Conservation (phyloP, 2,888 invertebrate genomes). For the Lycophotia porphyrea region DNA sequence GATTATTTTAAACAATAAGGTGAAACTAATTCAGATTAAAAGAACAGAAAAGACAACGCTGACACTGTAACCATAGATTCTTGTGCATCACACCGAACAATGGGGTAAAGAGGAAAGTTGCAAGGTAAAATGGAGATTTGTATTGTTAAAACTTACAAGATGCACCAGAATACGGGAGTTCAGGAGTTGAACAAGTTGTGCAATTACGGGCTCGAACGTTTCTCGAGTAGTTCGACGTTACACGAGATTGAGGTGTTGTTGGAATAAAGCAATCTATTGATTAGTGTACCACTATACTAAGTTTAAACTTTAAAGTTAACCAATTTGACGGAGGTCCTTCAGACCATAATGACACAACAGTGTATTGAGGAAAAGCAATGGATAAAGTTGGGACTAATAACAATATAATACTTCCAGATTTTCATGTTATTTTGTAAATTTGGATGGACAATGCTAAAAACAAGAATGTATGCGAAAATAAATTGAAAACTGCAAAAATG, state of each 20-base stretch:
- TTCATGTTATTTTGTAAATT: not conserved
- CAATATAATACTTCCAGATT: not conserved
- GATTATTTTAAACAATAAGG: not conserved
- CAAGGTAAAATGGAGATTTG: conserved; percentile 63
- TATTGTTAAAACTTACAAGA: conserved; percentile 65
- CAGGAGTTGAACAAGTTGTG: conserved; percentile 51
- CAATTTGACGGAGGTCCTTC: conserved; percentile 22
- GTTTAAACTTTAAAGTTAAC: conserved; percentile 4
- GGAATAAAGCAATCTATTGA: conserved; percentile 42
- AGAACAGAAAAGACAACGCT: conserved; percentile 48
- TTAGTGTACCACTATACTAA: conserved; percentile 24
- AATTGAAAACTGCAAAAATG: not conserved
- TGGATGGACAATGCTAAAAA: not conserved
- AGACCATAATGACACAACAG: not conserved
- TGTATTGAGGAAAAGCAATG: not conserved
- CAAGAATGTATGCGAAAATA: conserved; percentile 1
- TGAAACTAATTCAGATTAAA: conserved; percentile 8
- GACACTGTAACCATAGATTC: conserved; percentile 60
- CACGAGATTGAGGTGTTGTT: conserved; percentile 34
- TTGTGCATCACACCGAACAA: conserved; percentile 51
- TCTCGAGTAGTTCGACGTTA: conserved; percentile 38
- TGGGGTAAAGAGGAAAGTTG: conserved; percentile 55
- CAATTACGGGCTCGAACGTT: conserved; percentile 52
- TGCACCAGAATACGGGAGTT: conserved; percentile 58
- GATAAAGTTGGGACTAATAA: not conserved